Base-by-base conservation (phyloP, 2,113 vertebrate genomes). In the Heteronetta atricapilla region DNA sequence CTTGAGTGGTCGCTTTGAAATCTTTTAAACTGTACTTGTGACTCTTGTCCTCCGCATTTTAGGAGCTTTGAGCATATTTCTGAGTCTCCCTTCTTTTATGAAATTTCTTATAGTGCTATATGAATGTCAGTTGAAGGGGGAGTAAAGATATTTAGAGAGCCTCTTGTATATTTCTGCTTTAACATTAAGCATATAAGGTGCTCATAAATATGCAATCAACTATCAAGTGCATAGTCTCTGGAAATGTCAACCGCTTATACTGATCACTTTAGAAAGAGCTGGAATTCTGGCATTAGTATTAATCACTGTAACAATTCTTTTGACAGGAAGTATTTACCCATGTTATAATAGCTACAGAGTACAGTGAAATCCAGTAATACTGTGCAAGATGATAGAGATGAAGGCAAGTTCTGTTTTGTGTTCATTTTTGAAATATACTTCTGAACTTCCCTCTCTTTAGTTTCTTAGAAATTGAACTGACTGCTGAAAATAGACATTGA, bases 251-350 rank as follows among this genome's bases (percentile, higher is more conserved):
- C 59, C 0, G 2, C 81, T 92, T 82, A n/a, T 36, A 82, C 60
- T 53, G 60, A 90, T 87, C 83, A 64, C 46, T 96, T 94, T 84
- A 82, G 87, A 94, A 93, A 95, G 22, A 89, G 15, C 31, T 83
- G 59, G 68, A 89, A 89, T 87, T 88, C 75, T 93, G 29, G 67
- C 4, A 1, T 72, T 92, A 59, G 18, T 67, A 77, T 88, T 95
- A 93, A 96, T 89, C 56, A 92, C 5, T 34, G 8, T 36, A 93
- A 77, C 33, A 85, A 74, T 88, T 84, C 63, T 92, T 46, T 89
- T 86, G 86, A 64, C 42, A 77, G 75, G 73, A 93, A 82, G 34
- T 83, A 56, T 90, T 95, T 90, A 79, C 23, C 7, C 21, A 31
- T 38, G 42, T 63, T 87, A 67, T 8, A 46, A 28, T 36, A 90